These are phyloP conservation scores for Pseudoips prasinana DNA, from an alignment of 2,888 invertebrate genomes.

Conservation along the genomic window DNA sequence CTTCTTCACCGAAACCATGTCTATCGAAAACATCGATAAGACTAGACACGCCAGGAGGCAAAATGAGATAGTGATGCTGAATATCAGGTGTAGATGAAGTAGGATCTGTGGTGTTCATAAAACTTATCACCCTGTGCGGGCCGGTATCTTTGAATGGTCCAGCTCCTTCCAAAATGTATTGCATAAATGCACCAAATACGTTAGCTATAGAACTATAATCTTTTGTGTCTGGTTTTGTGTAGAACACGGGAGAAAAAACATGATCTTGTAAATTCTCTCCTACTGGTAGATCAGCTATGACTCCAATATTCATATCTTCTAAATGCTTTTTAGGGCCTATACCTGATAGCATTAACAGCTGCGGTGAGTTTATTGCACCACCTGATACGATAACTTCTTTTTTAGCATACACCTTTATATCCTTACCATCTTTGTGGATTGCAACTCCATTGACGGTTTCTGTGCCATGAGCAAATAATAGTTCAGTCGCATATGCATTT, in stretches of 20 bases:
- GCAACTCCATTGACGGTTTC: conserved; percentile 67
- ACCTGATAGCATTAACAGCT: conserved; percentile 87
- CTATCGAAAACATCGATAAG: conserved; percentile 43
- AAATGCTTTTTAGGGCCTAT: conserved; percentile 67
- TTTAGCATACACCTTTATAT: conserved; percentile 50
- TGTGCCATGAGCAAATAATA: conserved; percentile 73
- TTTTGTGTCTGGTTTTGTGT: conserved; percentile 46
- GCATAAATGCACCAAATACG: conserved; percentile 48
- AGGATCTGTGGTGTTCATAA: conserved; percentile 55
- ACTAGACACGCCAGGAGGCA: conserved; percentile 43
- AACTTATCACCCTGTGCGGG: conserved; percentile 53
- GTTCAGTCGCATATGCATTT: conserved; percentile 73
- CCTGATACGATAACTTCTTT: conserved; percentile 87
- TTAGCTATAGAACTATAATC: conserved; percentile 38
- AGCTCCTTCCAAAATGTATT: conserved; percentile 70
- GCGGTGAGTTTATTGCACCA: conserved; percentile 87
- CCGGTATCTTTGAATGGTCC: conserved; percentile 72
- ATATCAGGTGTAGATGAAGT: conserved; percentile 49
- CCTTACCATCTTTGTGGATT: conserved; percentile 61
- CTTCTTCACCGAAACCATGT: conserved; percentile 46
- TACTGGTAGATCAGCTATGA: conserved; percentile 6
- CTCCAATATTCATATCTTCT: conserved; percentile 39
- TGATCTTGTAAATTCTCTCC: conserved; percentile 47
- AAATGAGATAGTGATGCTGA: conserved; percentile 51
- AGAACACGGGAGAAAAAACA: conserved; percentile 57